These are phyloP conservation scores for Agrotis segetum DNA, from an alignment of 2,888 invertebrate genomes.

Conservation along the genomic window DNA sequence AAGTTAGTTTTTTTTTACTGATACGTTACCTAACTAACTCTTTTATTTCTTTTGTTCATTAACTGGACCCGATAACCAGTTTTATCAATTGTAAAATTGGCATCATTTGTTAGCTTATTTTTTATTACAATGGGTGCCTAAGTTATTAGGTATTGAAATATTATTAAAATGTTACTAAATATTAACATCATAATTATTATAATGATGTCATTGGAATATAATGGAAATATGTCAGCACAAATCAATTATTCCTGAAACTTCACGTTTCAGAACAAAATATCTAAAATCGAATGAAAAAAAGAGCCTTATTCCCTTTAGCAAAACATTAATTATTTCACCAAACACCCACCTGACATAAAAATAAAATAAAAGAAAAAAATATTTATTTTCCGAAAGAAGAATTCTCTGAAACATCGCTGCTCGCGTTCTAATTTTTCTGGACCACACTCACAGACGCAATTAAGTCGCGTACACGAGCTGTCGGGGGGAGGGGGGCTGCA, in stretches of 20 bases:
- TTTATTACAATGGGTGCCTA: conserved; percentile 19
- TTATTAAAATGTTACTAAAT: conserved; percentile 22
- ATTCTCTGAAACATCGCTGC: conserved; percentile 76
- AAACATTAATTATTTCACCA: conserved; percentile 17
- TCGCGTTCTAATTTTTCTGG: conserved; percentile 89
- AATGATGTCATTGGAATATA: conserved; percentile 26
- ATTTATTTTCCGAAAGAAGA: conserved; percentile 41
- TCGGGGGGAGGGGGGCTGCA: conserved; percentile 72
- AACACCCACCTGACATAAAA: conserved; percentile 5
- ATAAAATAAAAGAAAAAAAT: conserved; percentile 22
- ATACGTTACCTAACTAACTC: conserved; percentile 28
- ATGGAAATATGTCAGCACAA: conserved; percentile 20
- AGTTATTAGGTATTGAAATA: not conserved
- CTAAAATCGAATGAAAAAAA: conserved; percentile 9
- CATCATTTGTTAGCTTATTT: conserved; percentile 13
- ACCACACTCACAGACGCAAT: conserved; percentile 91
- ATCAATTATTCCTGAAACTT: conserved; percentile 13
- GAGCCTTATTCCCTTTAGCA: conserved; percentile 10
- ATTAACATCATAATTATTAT: too few relatives aligned
- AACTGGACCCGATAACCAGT: conserved; percentile 46
- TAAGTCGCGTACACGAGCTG: conserved; percentile 89
- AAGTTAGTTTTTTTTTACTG: conserved; percentile 31
- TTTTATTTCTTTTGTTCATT: conserved; percentile 48
- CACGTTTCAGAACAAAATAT: not conserved
- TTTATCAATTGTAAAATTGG: conserved; percentile 46